Conservation (phyloP, 2,113 vertebrate species). For the Microcebus ravelobensis region DNA sequence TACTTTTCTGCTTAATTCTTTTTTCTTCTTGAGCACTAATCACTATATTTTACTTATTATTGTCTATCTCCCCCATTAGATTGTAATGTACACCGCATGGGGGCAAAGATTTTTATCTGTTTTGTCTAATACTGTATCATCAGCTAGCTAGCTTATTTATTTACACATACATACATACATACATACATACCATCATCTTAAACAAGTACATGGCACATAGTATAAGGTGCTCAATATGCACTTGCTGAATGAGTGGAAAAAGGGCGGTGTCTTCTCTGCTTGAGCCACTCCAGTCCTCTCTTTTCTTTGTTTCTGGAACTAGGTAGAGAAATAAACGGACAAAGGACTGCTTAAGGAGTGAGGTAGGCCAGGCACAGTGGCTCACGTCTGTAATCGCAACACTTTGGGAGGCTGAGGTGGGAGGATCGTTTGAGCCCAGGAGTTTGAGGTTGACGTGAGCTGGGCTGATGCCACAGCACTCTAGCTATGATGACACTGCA, state of each 20-base stretch:
- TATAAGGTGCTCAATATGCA: too few relatives aligned
- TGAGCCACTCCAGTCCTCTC: neutral
- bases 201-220: accelerated
- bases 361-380: neutral
- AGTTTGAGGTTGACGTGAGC: too few relatives aligned
- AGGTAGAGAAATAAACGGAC: neutral
- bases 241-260: neutral
- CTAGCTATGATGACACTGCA: too few relatives aligned
- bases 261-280: neutral
- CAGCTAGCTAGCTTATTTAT: too few relatives aligned
- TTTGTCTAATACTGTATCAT: neutral
- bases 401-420: too few relatives aligned
- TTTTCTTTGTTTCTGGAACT: neutral
- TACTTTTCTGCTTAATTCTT: neutral
- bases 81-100: accelerated
- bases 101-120: neutral
- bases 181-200: too few relatives aligned
- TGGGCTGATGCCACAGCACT: too few relatives aligned
- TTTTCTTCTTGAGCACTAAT: neutral
- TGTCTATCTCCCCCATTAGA: neutral
- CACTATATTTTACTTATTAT: neutral
- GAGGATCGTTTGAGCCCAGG: too few relatives aligned
- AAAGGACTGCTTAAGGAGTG: neutral
- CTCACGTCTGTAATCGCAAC: too few relatives aligned
- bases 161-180: too few relatives aligned